Evolutionary conservation across 2,888 invertebrate genomes (phyloP), one percentile per base, ranked within the genome.

Genomic region (Epinotia nisella): DNA sequence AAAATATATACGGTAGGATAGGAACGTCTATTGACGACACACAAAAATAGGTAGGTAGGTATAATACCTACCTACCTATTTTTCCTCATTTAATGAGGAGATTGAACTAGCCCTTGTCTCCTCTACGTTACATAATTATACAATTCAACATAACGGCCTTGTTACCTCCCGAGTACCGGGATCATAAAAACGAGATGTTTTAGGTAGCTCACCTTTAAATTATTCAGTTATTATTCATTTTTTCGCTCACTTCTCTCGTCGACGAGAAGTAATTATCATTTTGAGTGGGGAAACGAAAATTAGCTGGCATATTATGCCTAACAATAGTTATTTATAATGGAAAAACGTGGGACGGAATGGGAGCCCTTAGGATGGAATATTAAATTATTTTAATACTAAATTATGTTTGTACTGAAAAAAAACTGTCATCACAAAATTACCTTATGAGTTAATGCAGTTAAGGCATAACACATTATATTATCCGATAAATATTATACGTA

Each of bases 121-220:
- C 81, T 78, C 84, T 81, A 78, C 79, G 80, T 80, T 81, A 82
- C 78, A 83, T 84, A 84, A 81, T 80, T 81, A 82, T 80, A 76
- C 82, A 85, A 82, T 82, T 80, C 74, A 76, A 80, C 82, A 80
- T 81, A 79, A 83, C 80, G 78, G 78, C 79, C 83, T 77, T 77
- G 79, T 77, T 81, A 82, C 80, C 77, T 77, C 78, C 77, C 71
- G 77, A 81, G 80, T 80, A 80, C 78, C 17, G 77, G 75, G 76
- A 75, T 75, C 79, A 77, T 82, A 82, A 82, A 81, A 79, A 77
- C 75, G 75, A 75, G 73, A 76, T 78, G 74, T 76, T 75, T 67
- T 66, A 66, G 66, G 66, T 41, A 53, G 61, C 59, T 64, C 65
- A 41, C 62, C 74, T 75, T 75, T 74, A 65, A 77, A 76, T 76